Evolutionary conservation across 1,140 invertebrate genomes (phyloP), one percentile per base, ranked within the genome.

Genomic region (Conopomorpha cramerella): DNA sequence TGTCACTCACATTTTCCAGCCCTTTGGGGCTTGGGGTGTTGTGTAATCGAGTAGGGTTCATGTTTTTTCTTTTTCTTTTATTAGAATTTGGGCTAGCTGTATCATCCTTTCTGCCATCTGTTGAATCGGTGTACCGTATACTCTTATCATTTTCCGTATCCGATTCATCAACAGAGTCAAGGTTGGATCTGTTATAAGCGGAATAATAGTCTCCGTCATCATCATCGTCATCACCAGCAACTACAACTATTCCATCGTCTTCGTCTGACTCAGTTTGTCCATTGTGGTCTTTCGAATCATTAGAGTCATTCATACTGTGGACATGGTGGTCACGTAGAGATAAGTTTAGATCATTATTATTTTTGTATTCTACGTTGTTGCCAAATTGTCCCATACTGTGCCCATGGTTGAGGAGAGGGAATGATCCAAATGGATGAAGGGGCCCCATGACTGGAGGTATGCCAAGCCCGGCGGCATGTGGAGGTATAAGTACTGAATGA

Each of bases 61-160:
- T 88, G 51, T 88, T 95, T 73, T 97, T 98, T 31, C 95, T 79
- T 74, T 96, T 95, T 30, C 93, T 76, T 35, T 87, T 87, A 57
- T 60, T 53, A 13, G 62, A 43, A 76, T 83, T 42, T 52, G 82
- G 47, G 59, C 62, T 67, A 71, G 48, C 46, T 41, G 60, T 55
- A 16, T 59, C 43, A 30, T 70, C 61, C 76, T 77, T 56, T 48
- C 51, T 42, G 39, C 48, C 44, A 48, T 79, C 58, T 42, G 81
- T 47, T 81, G 68, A n/a, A 57, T 92, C 87, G 43, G 90, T 89
- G 44, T 90, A 86, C 48, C 86, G 87, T 51, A 88, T 86, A n/a
- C 85, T 88, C 27, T 77, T 64, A 35, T 87, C 83, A 45, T 85
- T 87, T 35, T 90, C 87, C 10, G 77, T 80, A 41, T 89, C 85